Conservation (phyloP, 1,140 invertebrate genomes). For the Delia radicum region DNA sequence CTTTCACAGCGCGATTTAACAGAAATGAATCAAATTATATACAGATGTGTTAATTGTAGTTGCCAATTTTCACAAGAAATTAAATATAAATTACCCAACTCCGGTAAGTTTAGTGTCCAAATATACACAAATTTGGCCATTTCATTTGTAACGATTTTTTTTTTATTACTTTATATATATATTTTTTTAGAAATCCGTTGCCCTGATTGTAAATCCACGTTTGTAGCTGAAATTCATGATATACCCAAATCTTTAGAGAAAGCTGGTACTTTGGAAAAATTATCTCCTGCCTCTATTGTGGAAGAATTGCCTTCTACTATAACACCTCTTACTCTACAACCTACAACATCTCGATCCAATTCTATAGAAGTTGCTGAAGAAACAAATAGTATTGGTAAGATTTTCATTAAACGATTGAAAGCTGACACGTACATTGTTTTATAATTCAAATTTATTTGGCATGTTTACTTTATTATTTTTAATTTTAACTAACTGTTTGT, state of each 20-base stretch:
- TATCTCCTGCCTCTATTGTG: conserved; percentile 43
- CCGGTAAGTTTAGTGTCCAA: conserved; percentile 29
- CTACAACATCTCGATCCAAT: neutral
- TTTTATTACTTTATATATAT: conserved; percentile 23
- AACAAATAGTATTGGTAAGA: conserved; percentile 52
- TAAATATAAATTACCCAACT: conserved; percentile 29
- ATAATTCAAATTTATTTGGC: neutral
- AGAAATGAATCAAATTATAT: conserved; percentile 60
- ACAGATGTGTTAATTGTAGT: conserved; percentile 66
- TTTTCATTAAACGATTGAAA: neutral
- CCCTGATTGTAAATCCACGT: conserved; percentile 62
- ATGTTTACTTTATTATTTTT: conserved; percentile 26
- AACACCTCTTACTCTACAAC: neutral
- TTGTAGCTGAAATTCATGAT: conserved; percentile 59
- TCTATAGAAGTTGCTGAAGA: conserved; percentile 36
- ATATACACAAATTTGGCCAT: conserved; percentile 32
- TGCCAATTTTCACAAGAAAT: conserved; percentile 62
- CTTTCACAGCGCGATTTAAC: conserved; percentile 59
- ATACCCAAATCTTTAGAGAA: conserved; percentile 39
- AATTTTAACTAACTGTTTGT: conserved; percentile 13
- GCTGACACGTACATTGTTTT: too few relatives aligned
- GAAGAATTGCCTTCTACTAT: conserved; percentile 35
- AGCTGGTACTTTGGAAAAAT: conserved; percentile 29
- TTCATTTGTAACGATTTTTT: neutral
- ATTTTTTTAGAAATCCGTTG: conserved; percentile 58